Base-by-base conservation (phyloP, 2,888 invertebrate species). In the Bibio marci region DNA sequence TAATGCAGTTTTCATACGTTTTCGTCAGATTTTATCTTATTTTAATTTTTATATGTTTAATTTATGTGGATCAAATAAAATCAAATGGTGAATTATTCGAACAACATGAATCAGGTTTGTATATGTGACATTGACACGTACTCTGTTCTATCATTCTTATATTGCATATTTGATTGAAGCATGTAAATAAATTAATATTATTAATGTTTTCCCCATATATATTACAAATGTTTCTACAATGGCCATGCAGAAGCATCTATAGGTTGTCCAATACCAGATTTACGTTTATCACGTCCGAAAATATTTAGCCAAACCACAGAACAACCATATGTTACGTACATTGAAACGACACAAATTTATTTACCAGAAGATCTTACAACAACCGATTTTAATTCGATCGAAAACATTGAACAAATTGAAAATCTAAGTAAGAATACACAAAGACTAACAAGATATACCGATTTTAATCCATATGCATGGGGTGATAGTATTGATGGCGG, bases 181-280 rank as follows among this genome's bases (percentile, higher is more conserved):
- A n/a, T n/a, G n/a, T n/a, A n/a, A n/a, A n/a, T n/a, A n/a, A n/a
- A n/a, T n/a, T n/a, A n/a, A n/a, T n/a, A n/a, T n/a, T n/a, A n/a
- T n/a, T n/a, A n/a, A n/a, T n/a, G n/a, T n/a, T n/a, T n/a, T n/a
- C n/a, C n/a, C n/a, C n/a, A n/a, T n/a, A n/a, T n/a, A n/a, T n/a
- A n/a, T n/a, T n/a, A n/a, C n/a, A n/a, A n/a, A n/a, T n/a, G n/a
- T n/a, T n/a, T n/a, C n/a, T n/a, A n/a, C n/a, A n/a, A n/a, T n/a
- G n/a, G n/a, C n/a, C n/a, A 22, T 22, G n/a, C 48, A 62, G 61
- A 62, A 52, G 58, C 59, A 38, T 55, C 60, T 37, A 58, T 59
- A 12, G 62, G 62, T 35, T 62, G 62, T 39, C 57, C 56, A 36
- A 57, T 62, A 6, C 62, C 62, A 39, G 59, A 61, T 47, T 56